phyloP scores from a whole-genome alignment of 2,113 vertebrate genomes.

The Aplodontia rufa region DNA sequence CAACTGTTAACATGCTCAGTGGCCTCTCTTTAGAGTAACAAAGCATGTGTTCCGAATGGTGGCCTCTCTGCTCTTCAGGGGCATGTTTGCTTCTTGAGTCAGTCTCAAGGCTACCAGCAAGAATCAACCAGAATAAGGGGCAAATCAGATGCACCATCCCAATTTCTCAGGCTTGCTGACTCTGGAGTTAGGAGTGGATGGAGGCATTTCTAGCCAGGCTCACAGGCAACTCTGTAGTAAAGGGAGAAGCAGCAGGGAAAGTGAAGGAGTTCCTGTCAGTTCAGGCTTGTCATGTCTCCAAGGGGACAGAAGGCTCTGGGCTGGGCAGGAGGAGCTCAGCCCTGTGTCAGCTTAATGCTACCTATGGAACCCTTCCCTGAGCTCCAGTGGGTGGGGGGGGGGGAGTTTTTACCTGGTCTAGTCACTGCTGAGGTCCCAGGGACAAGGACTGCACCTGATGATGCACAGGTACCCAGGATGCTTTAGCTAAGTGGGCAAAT shows the following conservation, averaged over 20 bases:
- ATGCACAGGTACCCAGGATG: accelerated
- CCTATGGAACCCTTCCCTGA: too few relatives aligned
- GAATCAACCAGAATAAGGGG: neutral
- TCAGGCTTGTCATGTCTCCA: neutral
- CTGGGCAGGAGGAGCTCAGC: neutral
- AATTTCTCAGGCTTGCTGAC: neutral
- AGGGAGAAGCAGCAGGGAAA: neutral
- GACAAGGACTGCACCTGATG: neutral
- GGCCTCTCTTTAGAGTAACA: neutral
- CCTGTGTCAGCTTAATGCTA: accelerated
- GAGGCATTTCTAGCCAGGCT: neutral
- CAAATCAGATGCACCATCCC: neutral
- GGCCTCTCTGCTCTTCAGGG: neutral
- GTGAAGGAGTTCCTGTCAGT: neutral
- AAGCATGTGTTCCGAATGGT: neutral
- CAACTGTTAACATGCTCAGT: neutral
- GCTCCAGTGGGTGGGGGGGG: neutral
- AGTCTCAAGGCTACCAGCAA: neutral
- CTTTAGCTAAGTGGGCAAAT: neutral
- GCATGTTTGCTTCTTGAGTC: neutral
- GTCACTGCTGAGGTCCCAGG: neutral
- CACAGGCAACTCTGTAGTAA: neutral
- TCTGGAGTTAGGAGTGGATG: accelerated
- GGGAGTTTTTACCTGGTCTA: neutral
- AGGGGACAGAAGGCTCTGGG: neutral